Conservation (phyloP, 2,113 vertebrate species). For the Mesoclemmys tuberculata region DNA sequence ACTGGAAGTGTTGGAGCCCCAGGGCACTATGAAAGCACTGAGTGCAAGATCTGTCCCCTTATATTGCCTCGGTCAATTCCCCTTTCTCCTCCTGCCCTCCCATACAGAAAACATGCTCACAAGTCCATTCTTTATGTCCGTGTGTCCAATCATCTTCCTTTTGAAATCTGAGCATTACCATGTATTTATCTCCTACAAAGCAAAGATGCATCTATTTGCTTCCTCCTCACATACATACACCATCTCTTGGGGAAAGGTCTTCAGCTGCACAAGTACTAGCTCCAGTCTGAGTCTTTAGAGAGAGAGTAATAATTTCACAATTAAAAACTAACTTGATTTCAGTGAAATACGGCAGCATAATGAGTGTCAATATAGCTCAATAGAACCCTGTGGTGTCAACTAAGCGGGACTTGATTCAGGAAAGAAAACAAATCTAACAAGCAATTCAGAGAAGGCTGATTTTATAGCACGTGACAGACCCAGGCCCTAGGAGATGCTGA, state of each 20-base stretch:
- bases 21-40: background rate
- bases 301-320: background rate
- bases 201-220: background rate
- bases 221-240: background rate
- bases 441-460: background rate
- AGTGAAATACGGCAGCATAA: background rate
- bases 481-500: background rate
- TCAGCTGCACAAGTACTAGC: background rate
- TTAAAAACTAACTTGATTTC: background rate
- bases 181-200: rapidly evolving
- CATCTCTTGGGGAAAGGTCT: background rate
- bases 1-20: background rate
- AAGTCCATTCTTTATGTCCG: background rate
- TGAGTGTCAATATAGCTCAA: background rate
- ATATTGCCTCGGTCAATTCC: background rate
- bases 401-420: background rate
- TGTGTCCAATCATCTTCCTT: background rate
- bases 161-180: background rate
- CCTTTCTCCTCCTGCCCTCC: background rate
- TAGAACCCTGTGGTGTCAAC: background rate
- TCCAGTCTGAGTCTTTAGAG: background rate
- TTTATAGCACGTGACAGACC: background rate
- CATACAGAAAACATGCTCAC: background rate
- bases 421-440: background rate
- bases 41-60: background rate